phyloP scores from a whole-genome alignment of 2,888 invertebrate species.

The Lithophane semibrunnea region DNA sequence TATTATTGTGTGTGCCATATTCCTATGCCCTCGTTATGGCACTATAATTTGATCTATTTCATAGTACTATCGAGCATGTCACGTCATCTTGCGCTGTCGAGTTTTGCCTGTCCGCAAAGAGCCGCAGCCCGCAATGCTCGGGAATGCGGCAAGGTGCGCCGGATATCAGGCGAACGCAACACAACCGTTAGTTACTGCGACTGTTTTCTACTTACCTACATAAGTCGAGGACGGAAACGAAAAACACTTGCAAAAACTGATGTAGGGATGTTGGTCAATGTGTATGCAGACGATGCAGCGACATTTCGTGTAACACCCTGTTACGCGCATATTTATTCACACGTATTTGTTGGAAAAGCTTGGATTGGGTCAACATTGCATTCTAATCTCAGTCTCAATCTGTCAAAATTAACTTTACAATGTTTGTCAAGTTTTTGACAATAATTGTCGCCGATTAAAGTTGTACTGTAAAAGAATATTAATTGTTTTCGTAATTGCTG shows the following conservation, averaged over 20 bases:
- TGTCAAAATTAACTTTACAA: background rate
- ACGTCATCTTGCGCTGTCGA: slow-evolving; percentile 32
- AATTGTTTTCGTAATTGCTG: background rate
- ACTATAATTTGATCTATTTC: slow-evolving; percentile 48
- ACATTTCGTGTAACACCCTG: slow-evolving; percentile 30
- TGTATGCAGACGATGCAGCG: slow-evolving; percentile 35
- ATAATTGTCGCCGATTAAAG: background rate
- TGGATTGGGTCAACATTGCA: background rate
- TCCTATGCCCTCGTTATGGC: slow-evolving; percentile 5
- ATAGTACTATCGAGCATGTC: slow-evolving; percentile 33
- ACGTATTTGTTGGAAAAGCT: background rate
- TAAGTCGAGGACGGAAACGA: slow-evolving; percentile 18
- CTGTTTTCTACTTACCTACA: slow-evolving; percentile 38
- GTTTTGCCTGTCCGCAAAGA: slow-evolving; percentile 45
- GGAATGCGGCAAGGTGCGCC: slow-evolving; percentile 71
- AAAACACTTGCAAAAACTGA: slow-evolving; percentile 45
- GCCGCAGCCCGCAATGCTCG: slow-evolving; percentile 52
- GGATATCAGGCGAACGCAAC: slow-evolving; percentile 67
- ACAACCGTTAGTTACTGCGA: slow-evolving; percentile 52
- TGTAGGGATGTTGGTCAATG: slow-evolving; percentile 36
- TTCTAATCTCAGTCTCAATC: background rate
- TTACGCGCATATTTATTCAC: slow-evolving; percentile 15
- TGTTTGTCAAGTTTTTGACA: background rate
- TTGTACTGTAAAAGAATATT: background rate
- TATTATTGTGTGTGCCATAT: slow-evolving; percentile 10